Evolutionary conservation across 2,888 invertebrate genomes (phyloP), one percentile per base, ranked within the genome.

Genomic region (Synanthedon vespiformis): DNA sequence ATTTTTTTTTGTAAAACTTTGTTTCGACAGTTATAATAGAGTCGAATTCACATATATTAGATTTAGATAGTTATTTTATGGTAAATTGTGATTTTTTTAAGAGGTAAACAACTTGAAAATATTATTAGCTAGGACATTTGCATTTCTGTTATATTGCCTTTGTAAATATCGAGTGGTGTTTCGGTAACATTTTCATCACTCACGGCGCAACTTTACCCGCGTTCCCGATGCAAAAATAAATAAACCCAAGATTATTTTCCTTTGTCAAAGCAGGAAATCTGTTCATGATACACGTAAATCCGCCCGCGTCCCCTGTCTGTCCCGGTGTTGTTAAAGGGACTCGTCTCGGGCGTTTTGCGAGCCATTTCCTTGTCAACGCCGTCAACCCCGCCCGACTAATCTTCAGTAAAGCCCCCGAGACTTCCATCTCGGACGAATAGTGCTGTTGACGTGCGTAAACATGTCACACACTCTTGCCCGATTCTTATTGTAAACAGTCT

Each of bases 201-300:
- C 58, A 61, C 54, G 60, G 64, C 62, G 58, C 56, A 56, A 60
- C 56, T 56, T 58, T 61, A 61, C 63, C 65, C 63, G 62, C 62
- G 59, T 68, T 68, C 68, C 67, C 65, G 60, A 63, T 64, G 66
- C 67, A 67, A 65, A 75, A 76, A 76, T 75, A 76, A 74, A 75
- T 53, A 51, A 54, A 71, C 71, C 67, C 65, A 59, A 68, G 68
- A 70, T 73, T 72, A 76, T 74, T 79, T 80, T 74, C 77, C 74
- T 82, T 80, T 81, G 79, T 80, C 74, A 73, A 69, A 70, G 74
- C 76, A 77, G 81, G 81, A 82, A 82, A 83, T 82, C 80, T 82
- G 81, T 80, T 77, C 77, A 72, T 82, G 82, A 82, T 83, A 82
- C 80, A 76, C 48, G 48, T 48, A 81, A 82, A 83, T 83, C 82